Percentiles rank a stretch among this genome's conserved stretches.
These are phyloP conservation scores for Myiotriccus ornatus DNA, from an alignment of 2,797 vertebrate genomes.

Conservation along the genomic window DNA sequence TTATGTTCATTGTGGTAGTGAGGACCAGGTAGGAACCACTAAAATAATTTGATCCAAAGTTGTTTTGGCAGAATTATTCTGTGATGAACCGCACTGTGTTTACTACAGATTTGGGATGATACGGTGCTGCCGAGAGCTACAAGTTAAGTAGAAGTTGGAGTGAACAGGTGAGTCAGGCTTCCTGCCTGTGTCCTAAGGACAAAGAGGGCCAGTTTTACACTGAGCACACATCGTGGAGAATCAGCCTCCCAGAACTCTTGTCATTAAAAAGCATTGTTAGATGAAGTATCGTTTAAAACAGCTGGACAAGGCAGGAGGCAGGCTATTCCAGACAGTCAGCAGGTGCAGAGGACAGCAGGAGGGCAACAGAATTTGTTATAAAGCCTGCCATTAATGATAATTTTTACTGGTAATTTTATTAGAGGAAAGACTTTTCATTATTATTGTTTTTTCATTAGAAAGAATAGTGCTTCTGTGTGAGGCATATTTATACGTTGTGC, in stretches of 20 bases:
- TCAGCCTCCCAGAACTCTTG: background rate
- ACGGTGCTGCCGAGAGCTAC: background rate
- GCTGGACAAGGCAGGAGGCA: conserved; percentile 33
- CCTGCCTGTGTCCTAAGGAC: background rate
- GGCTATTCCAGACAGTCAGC: conserved; percentile 1
- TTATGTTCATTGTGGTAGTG: background rate
- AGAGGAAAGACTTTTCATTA: background rate
- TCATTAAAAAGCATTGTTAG: background rate
- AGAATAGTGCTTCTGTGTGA: conserved; percentile 5
- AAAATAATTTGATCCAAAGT: background rate
- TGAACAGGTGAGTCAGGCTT: background rate
- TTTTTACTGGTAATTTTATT: conserved; percentile 53
- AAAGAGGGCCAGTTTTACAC: background rate
- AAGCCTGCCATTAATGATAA: conserved; percentile 19
- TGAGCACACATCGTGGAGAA: background rate
- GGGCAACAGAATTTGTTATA: conserved; percentile 10
- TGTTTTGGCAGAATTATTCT: background rate
- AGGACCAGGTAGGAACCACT: background rate
- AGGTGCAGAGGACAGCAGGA: conserved; percentile 60
- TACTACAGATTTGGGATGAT: background rate
- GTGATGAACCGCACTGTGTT: background rate
- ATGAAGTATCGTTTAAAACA: background rate
- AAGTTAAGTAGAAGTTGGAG: background rate
- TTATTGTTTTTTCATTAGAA: conserved; percentile 27
- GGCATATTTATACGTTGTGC: background rate